Evolutionary conservation across 2,888 invertebrate species (phyloP).

Genomic region (Pristionchus mayeri): DNA sequence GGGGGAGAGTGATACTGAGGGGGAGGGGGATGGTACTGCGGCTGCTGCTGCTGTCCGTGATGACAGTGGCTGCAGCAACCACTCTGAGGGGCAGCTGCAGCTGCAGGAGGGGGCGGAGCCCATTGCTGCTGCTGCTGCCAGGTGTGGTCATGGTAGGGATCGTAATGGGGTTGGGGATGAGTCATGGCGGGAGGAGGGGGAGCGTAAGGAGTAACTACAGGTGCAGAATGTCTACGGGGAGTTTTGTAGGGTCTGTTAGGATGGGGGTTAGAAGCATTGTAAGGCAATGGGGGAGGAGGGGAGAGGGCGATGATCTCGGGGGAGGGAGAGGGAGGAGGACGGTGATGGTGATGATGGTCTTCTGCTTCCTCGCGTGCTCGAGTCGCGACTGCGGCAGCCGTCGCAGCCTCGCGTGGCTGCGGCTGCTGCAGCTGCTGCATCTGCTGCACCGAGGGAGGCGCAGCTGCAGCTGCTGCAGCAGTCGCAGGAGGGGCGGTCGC

Average conservation of each 20-base stretch:
- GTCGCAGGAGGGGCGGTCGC: conserved; percentile 6
- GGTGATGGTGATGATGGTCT: background rate
- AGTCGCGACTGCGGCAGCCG: conserved; percentile 11
- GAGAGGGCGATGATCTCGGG: conserved; percentile 48
- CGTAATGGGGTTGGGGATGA: conserved; percentile 23
- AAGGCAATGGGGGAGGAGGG: conserved; percentile 3
- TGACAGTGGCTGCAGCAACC: conserved; percentile 38
- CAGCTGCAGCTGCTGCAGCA: conserved; percentile 26
- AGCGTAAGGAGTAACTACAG: conserved; percentile 28
- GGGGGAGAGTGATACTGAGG: background rate
- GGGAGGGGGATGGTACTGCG: background rate
- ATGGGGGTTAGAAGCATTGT: background rate
- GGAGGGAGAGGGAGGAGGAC: background rate
- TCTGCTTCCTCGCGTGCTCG: background rate
- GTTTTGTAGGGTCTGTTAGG: conserved; percentile 12
- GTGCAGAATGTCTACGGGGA: conserved; percentile 27
- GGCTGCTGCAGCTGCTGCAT: conserved; percentile 20
- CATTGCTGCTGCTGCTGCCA: background rate
- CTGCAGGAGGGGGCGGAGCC: background rate
- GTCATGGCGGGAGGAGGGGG: background rate
- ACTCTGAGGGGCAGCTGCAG: background rate
- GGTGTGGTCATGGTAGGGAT: background rate
- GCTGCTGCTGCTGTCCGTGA: conserved; percentile 3
- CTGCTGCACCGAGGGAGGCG: background rate
- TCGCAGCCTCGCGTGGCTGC: background rate